A percentile compares a stretch with the other conserved stretches of the same genome.
Conservation (phyloP, 2,888 invertebrate genomes). For the Agriopis leucophaearia region DNA sequence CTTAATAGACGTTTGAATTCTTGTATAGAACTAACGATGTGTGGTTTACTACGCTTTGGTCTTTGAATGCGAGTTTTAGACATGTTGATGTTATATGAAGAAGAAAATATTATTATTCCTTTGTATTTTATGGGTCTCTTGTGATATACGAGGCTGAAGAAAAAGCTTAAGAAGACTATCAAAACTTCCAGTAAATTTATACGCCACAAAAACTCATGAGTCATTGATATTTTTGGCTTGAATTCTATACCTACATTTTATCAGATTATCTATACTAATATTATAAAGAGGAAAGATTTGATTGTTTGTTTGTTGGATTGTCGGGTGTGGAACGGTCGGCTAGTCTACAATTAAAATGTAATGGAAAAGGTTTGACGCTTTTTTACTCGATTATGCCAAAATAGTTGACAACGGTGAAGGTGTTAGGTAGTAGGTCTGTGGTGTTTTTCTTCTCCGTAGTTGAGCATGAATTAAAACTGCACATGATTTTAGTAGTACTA, state of each 20-base stretch:
- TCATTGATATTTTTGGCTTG: not conserved
- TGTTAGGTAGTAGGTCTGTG: too few species aligned
- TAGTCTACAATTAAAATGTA: not conserved
- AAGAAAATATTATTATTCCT: slow-evolving; percentile 14
- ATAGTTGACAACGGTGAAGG: too few species aligned
- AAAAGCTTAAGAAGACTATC: slow-evolving; percentile 3
- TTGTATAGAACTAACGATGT: slow-evolving; percentile 20
- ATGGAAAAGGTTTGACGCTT: not conserved
- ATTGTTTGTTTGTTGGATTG: too few species aligned
- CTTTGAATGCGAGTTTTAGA: slow-evolving; percentile 12
- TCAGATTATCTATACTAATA: too few species aligned
- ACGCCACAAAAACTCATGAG: not conserved
- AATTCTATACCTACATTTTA: not conserved
- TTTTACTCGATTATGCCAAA: not conserved
- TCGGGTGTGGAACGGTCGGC: too few species aligned
- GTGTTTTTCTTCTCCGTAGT: too few species aligned
- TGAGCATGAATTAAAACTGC: too few species aligned
- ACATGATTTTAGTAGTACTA: too few species aligned
- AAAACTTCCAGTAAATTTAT: slow-evolving; percentile 4
- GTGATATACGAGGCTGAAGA: slow-evolving; percentile 5
- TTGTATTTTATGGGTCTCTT: slow-evolving; percentile 18
- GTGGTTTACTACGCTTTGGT: slow-evolving; percentile 9
- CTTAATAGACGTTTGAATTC: slow-evolving; percentile 2
- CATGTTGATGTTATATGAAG: slow-evolving; percentile 7
- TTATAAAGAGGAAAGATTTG: too few species aligned